These are phyloP conservation scores for Drosophila cracens DNA, from an alignment of 2,888 invertebrate species.

Conservation along the genomic window DNA sequence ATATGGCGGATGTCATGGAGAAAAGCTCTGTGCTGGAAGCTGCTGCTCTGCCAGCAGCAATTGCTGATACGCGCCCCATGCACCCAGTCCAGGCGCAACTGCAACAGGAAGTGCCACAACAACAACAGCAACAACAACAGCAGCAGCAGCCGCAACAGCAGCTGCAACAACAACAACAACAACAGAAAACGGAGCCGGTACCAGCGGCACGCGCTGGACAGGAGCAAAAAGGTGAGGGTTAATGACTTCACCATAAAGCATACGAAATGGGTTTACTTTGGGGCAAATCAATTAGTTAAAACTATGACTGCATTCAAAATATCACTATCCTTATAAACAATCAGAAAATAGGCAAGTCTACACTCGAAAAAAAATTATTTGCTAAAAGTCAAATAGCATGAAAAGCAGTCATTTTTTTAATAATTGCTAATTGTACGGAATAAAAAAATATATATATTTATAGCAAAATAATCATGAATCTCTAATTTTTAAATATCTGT, in stretches of 20 bases:
- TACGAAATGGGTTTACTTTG: constrained; percentile 49
- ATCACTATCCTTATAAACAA: not conserved
- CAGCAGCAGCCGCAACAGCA: constrained; percentile 51
- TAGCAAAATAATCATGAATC: no score
- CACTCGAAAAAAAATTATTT: not conserved
- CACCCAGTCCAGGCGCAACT: constrained; percentile 40
- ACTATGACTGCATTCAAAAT: constrained; percentile 8
- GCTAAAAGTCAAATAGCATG: not conserved
- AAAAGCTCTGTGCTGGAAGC: constrained; percentile 83
- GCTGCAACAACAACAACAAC: constrained; percentile 53
- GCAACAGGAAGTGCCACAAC: constrained; percentile 60
- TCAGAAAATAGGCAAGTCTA: not conserved
- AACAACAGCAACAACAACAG: constrained; percentile 39
- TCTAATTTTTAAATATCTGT: no score
- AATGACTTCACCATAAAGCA: constrained; percentile 61
- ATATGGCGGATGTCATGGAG: constrained; percentile 84
- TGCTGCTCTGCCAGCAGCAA: constrained; percentile 68
- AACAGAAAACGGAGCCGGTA: constrained; percentile 51
- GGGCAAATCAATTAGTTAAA: constrained; percentile 66
- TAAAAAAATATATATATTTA: no score
- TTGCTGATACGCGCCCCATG: constrained; percentile 59
- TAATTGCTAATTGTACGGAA: not conserved
- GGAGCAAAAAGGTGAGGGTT: constrained; percentile 74
- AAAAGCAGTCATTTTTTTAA: not conserved
- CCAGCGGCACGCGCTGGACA: constrained; percentile 68